These are phyloP conservation scores for Botia almorhae DNA, from an alignment of 2,797 vertebrate genomes.

Conservation along the genomic window DNA sequence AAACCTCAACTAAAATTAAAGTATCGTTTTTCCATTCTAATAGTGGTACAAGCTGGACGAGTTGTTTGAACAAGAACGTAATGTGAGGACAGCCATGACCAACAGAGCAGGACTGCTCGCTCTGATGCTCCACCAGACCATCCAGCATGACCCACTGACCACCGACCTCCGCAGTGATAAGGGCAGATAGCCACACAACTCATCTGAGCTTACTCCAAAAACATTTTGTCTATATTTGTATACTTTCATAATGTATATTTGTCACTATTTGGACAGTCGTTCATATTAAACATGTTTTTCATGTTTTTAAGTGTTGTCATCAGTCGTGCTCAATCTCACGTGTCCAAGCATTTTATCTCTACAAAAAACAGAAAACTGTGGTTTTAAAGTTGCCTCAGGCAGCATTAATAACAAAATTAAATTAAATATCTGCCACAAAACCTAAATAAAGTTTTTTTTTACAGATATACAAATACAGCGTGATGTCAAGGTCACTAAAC, in stretches of 20 bases:
- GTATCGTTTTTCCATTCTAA: neutral
- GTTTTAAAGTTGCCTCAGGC: too few relatives aligned
- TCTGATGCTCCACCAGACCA: constrained; percentile 94
- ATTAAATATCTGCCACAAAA: too few relatives aligned
- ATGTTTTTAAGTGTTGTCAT: neutral
- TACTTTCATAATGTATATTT: constrained; percentile 42
- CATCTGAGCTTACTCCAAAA: neutral
- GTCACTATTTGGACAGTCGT: constrained; percentile 15
- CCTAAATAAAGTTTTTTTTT: too few relatives aligned
- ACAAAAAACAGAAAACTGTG: neutral
- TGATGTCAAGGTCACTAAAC: too few relatives aligned
- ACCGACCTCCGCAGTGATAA: constrained; percentile 89
- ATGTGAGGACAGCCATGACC: constrained; percentile 93
- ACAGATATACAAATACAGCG: too few relatives aligned
- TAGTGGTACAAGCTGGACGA: constrained; percentile 98
- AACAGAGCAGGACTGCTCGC: constrained; percentile 93
- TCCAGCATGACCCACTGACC: constrained; percentile 91
- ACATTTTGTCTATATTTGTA: constrained; percentile 32
- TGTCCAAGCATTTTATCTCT: neutral
- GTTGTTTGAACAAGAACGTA: constrained; percentile 94
- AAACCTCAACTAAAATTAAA: neutral
- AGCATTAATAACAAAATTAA: too few relatives aligned
- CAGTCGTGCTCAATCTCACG: neutral
- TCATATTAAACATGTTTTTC: constrained; percentile 24
- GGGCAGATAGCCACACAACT: constrained; percentile 77